These are phyloP conservation scores for Eupithecia centaureata DNA, from an alignment of 2,888 invertebrate species.

Conservation along the genomic window DNA sequence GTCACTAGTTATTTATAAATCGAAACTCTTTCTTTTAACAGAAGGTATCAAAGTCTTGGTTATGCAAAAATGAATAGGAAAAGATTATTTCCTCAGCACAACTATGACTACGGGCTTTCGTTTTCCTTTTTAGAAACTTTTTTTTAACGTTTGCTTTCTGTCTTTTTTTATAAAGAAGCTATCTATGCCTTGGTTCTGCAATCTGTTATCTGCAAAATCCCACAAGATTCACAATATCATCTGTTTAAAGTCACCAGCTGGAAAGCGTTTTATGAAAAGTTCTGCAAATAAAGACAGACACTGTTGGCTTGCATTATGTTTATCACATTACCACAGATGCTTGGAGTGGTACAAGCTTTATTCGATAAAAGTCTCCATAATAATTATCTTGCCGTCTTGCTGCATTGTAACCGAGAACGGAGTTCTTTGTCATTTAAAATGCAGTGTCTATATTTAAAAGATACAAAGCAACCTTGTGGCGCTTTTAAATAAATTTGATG, in stretches of 20 bases:
- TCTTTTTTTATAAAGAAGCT: background rate
- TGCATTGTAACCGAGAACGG: background rate
- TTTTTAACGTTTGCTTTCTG: background rate
- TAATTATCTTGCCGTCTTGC: conserved; percentile 8
- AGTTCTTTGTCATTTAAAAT: conserved; percentile 8
- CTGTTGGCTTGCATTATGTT: conserved; percentile 30
- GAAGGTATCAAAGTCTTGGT: no score
- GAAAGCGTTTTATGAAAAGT: conserved; percentile 48
- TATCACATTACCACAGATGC: conserved; percentile 32
- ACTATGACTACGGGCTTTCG: background rate
- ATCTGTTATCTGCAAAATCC: background rate
- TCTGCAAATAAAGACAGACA: conserved; percentile 47
- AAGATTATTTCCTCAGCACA: background rate
- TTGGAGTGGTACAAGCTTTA: conserved; percentile 19
- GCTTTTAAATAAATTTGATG: conserved; percentile 2
- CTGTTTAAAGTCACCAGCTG: conserved; percentile 33
- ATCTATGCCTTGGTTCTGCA: background rate
- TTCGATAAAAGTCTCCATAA: conserved; percentile 19
- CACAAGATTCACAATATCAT: conserved; percentile 8
- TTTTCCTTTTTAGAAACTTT: no score
- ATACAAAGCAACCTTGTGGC: background rate
- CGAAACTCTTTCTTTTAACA: no score
- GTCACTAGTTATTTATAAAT: no score
- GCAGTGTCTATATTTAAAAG: background rate
- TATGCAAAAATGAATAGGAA: conserved; percentile 27